Conservation (phyloP, 2,113 vertebrate species). For the Myiozetetes cayanensis region DNA sequence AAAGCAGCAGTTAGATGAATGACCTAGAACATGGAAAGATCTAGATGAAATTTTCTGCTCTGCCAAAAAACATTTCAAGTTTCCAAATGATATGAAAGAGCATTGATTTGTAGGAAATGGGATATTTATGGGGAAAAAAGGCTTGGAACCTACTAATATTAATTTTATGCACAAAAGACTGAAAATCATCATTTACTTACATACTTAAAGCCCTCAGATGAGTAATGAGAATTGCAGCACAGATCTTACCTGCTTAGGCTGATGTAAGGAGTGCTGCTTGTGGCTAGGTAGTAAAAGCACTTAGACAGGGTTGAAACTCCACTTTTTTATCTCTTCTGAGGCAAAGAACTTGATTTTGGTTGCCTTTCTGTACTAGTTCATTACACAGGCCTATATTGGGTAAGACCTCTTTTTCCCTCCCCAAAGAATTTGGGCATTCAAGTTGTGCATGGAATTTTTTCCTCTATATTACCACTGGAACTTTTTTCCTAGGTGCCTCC, state of each 20-base stretch:
- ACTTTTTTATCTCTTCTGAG: neutral
- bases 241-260: neutral
- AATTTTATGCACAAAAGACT: neutral
- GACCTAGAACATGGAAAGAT: neutral
- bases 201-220: neutral
- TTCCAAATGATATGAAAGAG: neutral
- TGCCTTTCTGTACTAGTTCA: neutral
- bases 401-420: neutral
- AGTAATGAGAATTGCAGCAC: neutral
- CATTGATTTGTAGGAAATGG: neutral
- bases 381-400: neutral
- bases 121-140: neutral
- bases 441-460: neutral
- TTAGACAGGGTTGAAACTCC: neutral
- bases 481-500: neutral
- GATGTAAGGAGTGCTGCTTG: neutral
- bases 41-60: neutral
- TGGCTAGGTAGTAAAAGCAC: neutral
- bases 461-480: neutral
- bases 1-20: neutral
- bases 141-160: neutral
- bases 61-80: neutral
- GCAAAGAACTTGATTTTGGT: neutral
- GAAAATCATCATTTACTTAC: neutral
- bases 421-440: neutral